Evolutionary conservation across 2,888 invertebrate species (phyloP).

Genomic region (Andrena dorsata): DNA sequence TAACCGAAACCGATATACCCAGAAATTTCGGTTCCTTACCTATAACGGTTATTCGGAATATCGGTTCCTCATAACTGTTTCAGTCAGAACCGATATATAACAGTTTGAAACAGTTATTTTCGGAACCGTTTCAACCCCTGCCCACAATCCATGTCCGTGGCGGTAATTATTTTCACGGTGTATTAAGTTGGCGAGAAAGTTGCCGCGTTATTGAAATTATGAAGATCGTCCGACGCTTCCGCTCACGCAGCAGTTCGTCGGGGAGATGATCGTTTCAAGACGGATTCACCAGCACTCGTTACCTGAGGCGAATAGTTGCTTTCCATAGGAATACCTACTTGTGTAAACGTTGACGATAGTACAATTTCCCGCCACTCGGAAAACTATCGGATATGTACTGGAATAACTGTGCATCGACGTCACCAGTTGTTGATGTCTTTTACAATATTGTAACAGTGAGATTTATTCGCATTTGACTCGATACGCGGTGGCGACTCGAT

Average conservation of each 20-base stretch:
- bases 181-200: slow-evolving; percentile 46
- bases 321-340: neutral
- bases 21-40: too few species aligned
- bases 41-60: too few species aligned
- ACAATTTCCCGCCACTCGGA: too few species aligned
- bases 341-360: too few species aligned
- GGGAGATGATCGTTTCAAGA: slow-evolving; percentile 1
- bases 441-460: neutral
- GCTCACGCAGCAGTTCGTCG: slow-evolving; percentile 18
- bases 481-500: slow-evolving; percentile 22
- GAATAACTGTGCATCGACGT: too few species aligned
- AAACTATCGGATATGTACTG: too few species aligned
- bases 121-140: too few species aligned
- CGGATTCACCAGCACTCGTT: slow-evolving; percentile 14
- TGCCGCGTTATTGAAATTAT: slow-evolving; percentile 49
- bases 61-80: too few species aligned
- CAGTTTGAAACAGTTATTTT: too few species aligned
- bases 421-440: too few species aligned
- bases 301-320: slow-evolving; percentile 6
- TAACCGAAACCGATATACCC: too few species aligned
- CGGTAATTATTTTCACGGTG: slow-evolving; percentile 56
- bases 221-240: slow-evolving; percentile 45
- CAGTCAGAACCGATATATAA: too few species aligned
- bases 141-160: slow-evolving; percentile 41
- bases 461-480: neutral